These are phyloP conservation scores for Cariama cristata DNA, from an alignment of 2,113 vertebrate genomes.

Conservation along the genomic window DNA sequence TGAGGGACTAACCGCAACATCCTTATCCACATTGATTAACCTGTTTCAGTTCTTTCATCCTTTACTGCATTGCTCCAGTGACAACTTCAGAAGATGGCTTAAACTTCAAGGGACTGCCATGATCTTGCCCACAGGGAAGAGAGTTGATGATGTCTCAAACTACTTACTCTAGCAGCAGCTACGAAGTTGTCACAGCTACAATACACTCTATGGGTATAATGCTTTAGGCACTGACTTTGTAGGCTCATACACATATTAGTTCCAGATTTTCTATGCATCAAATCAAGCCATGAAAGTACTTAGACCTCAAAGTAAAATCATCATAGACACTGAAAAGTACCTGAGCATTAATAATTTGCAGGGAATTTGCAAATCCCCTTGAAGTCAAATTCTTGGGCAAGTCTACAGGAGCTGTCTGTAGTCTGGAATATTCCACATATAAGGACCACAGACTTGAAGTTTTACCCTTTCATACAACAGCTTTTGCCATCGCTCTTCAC, in stretches of 20 bases:
- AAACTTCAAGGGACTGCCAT: neutral
- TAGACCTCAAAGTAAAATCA: neutral
- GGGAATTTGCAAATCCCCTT: neutral
- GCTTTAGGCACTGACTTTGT: neutral
- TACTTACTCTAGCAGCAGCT: neutral
- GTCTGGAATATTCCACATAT: accelerated
- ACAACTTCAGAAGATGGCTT: neutral
- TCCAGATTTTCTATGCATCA: neutral
- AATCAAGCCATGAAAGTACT: neutral
- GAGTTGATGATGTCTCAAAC: neutral
- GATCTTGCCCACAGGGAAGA: neutral
- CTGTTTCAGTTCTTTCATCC: neutral
- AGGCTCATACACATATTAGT: neutral
- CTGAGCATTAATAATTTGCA: neutral
- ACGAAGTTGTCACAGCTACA: neutral
- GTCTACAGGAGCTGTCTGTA: neutral
- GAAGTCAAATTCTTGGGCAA: neutral
- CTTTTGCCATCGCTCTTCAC: neutral
- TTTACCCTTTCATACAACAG: neutral
- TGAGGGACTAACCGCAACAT: neutral
- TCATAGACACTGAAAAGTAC: neutral
- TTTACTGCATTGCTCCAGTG: neutral
- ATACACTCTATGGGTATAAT: neutral
- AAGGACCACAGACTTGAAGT: neutral
- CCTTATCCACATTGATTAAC: neutral